phyloP scores from a whole-genome alignment of 1,140 invertebrate species.

The Drosophila serrata region DNA sequence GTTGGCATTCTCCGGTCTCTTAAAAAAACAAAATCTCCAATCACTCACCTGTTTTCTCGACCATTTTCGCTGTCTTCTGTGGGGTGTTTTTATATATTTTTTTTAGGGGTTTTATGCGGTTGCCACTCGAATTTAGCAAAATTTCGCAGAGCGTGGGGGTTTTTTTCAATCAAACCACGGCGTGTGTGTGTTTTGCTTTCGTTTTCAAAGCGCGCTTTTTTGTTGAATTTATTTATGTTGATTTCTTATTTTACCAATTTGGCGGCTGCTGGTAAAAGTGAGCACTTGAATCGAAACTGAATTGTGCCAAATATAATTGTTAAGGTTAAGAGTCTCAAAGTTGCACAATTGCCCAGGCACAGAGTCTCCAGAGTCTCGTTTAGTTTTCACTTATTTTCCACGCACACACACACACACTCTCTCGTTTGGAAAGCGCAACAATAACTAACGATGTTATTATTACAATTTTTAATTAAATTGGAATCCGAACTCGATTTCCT shows the following conservation, averaged over 20 bases:
- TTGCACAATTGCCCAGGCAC: slow-evolving; percentile 72
- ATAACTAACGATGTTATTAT: slow-evolving; percentile 51
- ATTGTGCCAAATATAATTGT: slow-evolving; percentile 77
- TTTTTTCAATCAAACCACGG: slow-evolving; percentile 25
- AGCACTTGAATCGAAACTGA: slow-evolving; percentile 61
- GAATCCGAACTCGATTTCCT: slow-evolving; percentile 40
- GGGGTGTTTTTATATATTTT: neutral
- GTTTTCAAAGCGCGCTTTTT: slow-evolving; percentile 47
- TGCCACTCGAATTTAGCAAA: slow-evolving; percentile 63
- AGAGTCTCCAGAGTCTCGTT: neutral
- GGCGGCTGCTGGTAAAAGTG: slow-evolving; percentile 59
- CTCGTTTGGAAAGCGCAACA: slow-evolving; percentile 56
- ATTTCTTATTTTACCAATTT: slow-evolving; percentile 32
- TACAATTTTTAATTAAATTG: slow-evolving; percentile 49
- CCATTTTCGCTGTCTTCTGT: slow-evolving; percentile 65
- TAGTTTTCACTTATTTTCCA: slow-evolving; percentile 43
- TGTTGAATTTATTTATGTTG: slow-evolving; percentile 8
- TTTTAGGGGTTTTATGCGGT: slow-evolving; percentile 16
- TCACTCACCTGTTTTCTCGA: slow-evolving; percentile 81
- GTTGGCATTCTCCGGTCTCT: slow-evolving; percentile 26
- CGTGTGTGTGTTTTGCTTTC: slow-evolving; percentile 39
- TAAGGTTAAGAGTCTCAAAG: slow-evolving; percentile 76
- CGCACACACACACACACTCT: slow-evolving; percentile 18
- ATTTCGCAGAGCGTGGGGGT: slow-evolving; percentile 54
- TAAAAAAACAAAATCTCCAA: slow-evolving; percentile 17